phyloP scores from a whole-genome alignment of 64 coral and sea anemone species.

The Montipora cactus region DNA sequence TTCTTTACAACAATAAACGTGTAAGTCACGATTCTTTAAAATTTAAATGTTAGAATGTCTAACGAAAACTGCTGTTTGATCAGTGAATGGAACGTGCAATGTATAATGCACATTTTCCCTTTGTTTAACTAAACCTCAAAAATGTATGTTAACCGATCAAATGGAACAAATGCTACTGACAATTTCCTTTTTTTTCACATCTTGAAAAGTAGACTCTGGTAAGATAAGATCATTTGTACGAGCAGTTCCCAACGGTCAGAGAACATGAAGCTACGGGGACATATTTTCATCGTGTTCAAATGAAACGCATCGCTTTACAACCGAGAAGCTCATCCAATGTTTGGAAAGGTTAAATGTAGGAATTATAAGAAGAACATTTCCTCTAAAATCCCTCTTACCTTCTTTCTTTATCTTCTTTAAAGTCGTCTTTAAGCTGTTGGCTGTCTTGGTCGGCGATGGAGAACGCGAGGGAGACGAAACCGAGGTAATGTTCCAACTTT shows the following conservation, averaged over 20 bases:
- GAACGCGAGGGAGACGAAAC: slow-evolving; percentile 69
- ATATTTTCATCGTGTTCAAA: too few relatives aligned
- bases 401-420: slow-evolving; percentile 91
- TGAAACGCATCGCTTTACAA: too few relatives aligned
- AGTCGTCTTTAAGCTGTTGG: slow-evolving; percentile 88
- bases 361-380: too few relatives aligned
- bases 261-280: too few relatives aligned
- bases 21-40: not conserved
- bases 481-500: slow-evolving; percentile 94
- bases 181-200: too few relatives aligned
- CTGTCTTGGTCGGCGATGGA: slow-evolving; percentile 75
- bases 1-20: not conserved
- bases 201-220: too few relatives aligned
- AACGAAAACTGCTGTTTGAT: not conserved
- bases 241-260: too few relatives aligned
- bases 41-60: not conserved
- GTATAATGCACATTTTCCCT: not conserved
- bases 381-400: slow-evolving; percentile 42
- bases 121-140: not conserved
- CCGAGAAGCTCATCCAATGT: too few relatives aligned
- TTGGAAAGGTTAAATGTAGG: not conserved
- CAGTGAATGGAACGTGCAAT: not conserved
- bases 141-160: not conserved
- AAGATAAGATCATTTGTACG: too few relatives aligned
- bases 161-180: not conserved